These are phyloP conservation scores for Felis catus DNA, from an alignment of 2,113 vertebrate genomes.

Conservation along the genomic window DNA sequence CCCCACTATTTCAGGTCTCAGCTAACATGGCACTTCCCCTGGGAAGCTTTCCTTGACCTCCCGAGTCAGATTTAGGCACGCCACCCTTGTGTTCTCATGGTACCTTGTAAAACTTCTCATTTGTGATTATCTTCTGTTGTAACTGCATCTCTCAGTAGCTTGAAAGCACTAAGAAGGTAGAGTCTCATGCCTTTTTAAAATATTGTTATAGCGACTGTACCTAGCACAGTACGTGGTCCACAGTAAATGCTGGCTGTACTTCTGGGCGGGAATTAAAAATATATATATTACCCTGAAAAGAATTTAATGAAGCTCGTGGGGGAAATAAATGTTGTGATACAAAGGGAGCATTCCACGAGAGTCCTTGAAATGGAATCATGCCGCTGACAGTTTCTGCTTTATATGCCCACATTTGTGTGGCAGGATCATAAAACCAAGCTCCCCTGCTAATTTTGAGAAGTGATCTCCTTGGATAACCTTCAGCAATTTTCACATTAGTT, in stretches of 20 bases:
- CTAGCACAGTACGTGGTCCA: neutral
- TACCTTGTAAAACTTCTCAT: neutral
- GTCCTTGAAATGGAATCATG: neutral
- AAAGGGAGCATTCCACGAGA: neutral
- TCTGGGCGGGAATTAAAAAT: neutral
- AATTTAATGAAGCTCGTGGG: neutral
- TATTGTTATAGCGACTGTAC: neutral
- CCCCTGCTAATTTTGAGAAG: neutral
- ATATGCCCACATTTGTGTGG: neutral
- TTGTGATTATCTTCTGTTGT: constrained; percentile 30
- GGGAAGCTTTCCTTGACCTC: neutral
- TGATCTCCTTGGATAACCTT: neutral
- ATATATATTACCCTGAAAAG: neutral
- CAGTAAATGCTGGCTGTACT: neutral
- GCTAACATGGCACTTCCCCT: neutral
- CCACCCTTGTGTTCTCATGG: neutral
- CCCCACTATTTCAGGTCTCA: neutral
- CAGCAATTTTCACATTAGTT: neutral
- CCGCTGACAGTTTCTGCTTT: neutral
- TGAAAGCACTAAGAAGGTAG: neutral
- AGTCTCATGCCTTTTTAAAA: neutral
- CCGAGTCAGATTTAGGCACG: neutral
- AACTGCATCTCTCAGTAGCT: neutral
- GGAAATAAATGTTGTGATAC: neutral
- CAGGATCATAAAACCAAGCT: neutral